Conservation (phyloP, 2,888 invertebrate genomes). For the Drosophila falleni region DNA sequence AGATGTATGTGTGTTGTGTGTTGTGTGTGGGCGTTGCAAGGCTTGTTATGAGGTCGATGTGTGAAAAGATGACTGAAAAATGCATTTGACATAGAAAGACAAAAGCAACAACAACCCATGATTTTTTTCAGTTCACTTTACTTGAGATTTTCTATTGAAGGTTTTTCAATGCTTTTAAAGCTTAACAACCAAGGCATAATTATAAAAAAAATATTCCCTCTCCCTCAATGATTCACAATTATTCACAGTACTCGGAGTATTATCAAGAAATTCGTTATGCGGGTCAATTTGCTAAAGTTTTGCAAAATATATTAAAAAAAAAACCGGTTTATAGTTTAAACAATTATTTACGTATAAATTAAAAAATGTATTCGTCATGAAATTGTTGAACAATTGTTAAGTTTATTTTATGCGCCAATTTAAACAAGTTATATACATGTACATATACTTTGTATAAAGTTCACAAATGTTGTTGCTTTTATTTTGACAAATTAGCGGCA, state of each 20-base stretch:
- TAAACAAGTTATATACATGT: not conserved
- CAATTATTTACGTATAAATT: conserved; percentile 13
- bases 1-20: conserved; percentile 1
- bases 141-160: conserved; percentile 2
- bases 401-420: not conserved
- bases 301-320: not conserved
- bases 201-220: not conserved
- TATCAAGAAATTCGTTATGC: conserved; percentile 14
- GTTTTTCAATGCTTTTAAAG: conserved; percentile 7
- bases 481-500: conserved; percentile 2
- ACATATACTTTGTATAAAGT: not conserved
- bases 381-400: conserved; percentile 3
- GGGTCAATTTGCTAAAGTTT: conserved; percentile 1
- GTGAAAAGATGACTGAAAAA: conserved; percentile 73
- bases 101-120: not conserved
- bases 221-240: conserved; percentile 7
- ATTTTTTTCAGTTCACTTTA: conserved; percentile 5
- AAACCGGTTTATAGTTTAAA: conserved; percentile 12
- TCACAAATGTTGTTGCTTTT: conserved; percentile 1
- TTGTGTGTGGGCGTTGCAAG: conserved; percentile 49
- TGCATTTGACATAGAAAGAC: conserved; percentile 75
- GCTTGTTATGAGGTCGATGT: conserved; percentile 72
- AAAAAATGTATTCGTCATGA: conserved; percentile 9
- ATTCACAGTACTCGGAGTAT: not conserved
- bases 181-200: not conserved